Evolutionary conservation across 1,140 invertebrate genomes (phyloP).

Genomic region (Episyrphus balteatus): DNA sequence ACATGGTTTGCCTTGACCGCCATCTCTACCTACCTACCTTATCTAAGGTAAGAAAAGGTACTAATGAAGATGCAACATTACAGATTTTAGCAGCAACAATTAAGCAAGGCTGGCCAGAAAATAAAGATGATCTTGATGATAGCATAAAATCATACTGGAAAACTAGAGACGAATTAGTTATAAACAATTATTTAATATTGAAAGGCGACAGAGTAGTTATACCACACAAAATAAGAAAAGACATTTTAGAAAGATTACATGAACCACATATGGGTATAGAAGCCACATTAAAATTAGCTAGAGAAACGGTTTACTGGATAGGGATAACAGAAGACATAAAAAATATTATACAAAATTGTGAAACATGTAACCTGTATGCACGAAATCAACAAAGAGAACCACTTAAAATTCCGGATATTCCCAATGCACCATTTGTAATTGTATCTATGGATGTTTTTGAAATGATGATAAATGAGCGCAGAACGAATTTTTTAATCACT

Average conservation of each 20-base stretch:
- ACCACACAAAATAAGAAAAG: constrained; percentile 12
- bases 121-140: constrained; percentile 5
- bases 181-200: not conserved
- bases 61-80: not conserved
- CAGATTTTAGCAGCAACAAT: constrained; percentile 3
- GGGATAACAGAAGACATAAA: constrained; percentile 5
- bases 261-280: constrained; percentile 6
- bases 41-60: constrained; percentile 1
- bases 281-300: constrained; percentile 18
- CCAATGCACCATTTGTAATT: constrained; percentile 5
- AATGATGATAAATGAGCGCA: not conserved
- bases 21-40: too few species aligned
- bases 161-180: constrained; percentile 16
- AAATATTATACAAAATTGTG: constrained; percentile 4
- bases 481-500: constrained; percentile 4
- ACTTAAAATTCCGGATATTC: constrained; percentile 4
- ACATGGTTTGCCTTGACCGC: too few species aligned
- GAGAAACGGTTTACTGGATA: constrained; percentile 21
- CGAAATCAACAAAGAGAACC: not conserved
- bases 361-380: not conserved
- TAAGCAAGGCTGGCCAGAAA: constrained; percentile 17
- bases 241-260: constrained; percentile 12
- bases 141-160: constrained; percentile 14
- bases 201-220: constrained; percentile 16
- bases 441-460: constrained; percentile 8